Evolutionary conservation across 2,888 invertebrate genomes (phyloP).

Genomic region (Diaphora mendica): DNA sequence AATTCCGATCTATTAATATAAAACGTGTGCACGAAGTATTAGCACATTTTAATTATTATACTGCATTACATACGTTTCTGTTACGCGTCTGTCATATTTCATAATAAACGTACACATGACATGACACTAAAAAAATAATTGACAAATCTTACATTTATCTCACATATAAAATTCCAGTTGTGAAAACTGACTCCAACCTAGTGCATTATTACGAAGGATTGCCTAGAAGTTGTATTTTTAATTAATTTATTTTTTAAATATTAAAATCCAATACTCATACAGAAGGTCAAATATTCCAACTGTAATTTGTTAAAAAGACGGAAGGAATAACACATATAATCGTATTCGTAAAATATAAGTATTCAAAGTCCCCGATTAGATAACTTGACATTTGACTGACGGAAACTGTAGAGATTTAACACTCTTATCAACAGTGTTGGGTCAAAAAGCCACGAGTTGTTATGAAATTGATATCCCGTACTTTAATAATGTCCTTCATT

Average conservation of each 20-base stretch:
- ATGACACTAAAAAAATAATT: neutral
- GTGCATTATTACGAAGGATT: neutral
- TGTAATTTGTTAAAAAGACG: neutral
- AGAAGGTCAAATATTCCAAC: neutral
- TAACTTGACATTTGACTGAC: constrained; percentile 11
- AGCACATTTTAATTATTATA: constrained; percentile 9
- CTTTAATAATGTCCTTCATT: neutral
- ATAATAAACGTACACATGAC: neutral
- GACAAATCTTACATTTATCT: neutral
- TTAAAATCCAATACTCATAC: neutral
- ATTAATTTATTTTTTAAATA: too few relatives aligned
- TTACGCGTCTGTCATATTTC: neutral
- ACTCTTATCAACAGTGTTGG: neutral
- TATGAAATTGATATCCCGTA: neutral
- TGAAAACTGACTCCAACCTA: neutral
- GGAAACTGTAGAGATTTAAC: constrained; percentile 1
- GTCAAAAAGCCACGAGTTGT: constrained; percentile 7
- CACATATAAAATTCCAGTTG: neutral
- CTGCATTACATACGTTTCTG: neutral
- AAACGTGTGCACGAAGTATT: constrained; percentile 14
- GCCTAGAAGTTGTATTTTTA: too few relatives aligned
- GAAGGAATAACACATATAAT: neutral
- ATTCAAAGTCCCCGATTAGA: neutral
- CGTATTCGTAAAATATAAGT: neutral
- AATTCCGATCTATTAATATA: constrained; percentile 30